Evolutionary conservation across 1,140 invertebrate species (phyloP), one percentile per base, ranked within the genome.

Genomic region (Telenomus remus): DNA sequence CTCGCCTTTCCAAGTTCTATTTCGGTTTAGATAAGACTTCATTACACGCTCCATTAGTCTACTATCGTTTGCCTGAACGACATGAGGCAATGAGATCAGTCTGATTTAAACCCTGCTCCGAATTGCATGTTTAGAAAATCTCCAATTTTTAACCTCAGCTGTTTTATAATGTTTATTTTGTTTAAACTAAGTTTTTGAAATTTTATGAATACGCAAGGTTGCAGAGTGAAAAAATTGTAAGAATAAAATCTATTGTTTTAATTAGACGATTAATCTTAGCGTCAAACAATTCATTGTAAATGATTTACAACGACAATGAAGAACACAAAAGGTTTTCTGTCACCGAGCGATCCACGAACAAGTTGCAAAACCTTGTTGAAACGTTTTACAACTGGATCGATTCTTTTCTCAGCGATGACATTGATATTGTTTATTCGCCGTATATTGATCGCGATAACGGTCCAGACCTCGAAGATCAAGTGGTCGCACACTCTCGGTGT

Each of bases 31-130:
- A 73, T 73, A 73, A 73, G 68, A 35, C 61, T 66, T 66, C 70
- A 73, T 73, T 73, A 73, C 70, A 73, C 70, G 69, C 56, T 72
- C 57, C 69, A 72, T 72, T 72, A 64, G 57, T 49, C 59, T n/a
- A 72, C 69, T 63, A 54, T 57, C 69, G 69, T 59, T 46, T 37
- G 16, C 59, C 42, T 46, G 10, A 73, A 60, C 60, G 70, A 65
- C 70, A 60, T 65, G 70, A 63, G 59, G 68, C 68, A 70, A 70
- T 50, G 66, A 70, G 56, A 70, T 70, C 66, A 61, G 61, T 61
- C 50, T 16, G 44, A 55, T 16, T 48, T 11, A 42, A 34, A 16
- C 48, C 11, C 46, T 33, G 51, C 35, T 14, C 46, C 46, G 55
- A 39, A 42, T 43, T 53, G 51, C 50, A 70, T 61, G 44, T 61